Evolutionary conservation across 1,140 invertebrate genomes (phyloP).

Genomic region (Dreissena polymorpha): DNA sequence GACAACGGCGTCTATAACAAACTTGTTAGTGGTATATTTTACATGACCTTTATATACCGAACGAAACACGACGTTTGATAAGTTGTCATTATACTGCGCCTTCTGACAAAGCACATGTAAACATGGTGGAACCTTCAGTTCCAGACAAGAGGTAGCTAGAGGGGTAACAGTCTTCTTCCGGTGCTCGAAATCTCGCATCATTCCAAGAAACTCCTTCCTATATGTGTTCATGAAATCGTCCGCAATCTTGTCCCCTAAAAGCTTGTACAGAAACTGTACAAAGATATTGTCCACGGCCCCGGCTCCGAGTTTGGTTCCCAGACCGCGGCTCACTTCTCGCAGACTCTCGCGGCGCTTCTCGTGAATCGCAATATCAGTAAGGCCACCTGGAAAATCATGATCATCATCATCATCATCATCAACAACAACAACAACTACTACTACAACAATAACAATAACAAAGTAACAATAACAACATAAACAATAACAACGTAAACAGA

Average conservation of each 20-base stretch:
- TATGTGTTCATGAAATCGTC: constrained; percentile 36
- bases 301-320: constrained; percentile 33
- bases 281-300: constrained; percentile 45
- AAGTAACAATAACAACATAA: too few species aligned
- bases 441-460: too few species aligned
- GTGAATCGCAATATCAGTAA: constrained; percentile 46
- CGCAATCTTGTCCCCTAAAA: constrained; percentile 34
- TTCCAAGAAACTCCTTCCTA: constrained; percentile 35
- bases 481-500: too few species aligned
- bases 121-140: constrained; percentile 38
- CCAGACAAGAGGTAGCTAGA: background rate
- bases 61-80: constrained; percentile 31
- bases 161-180: constrained; percentile 38
- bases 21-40: constrained; percentile 14
- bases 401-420: too few species aligned
- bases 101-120: constrained; percentile 38
- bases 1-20: constrained; percentile 41
- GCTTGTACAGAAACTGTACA: constrained; percentile 47
- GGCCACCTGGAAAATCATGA: constrained; percentile 26
- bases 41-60: constrained; percentile 47
- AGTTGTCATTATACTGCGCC: constrained; percentile 42
- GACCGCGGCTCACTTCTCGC: constrained; percentile 26
- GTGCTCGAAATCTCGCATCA: constrained; percentile 45
- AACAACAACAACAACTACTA: too few species aligned
- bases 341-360: constrained; percentile 35